phyloP scores from a whole-genome alignment of 1,140 invertebrate genomes.

The Penaeus japonicus region DNA sequence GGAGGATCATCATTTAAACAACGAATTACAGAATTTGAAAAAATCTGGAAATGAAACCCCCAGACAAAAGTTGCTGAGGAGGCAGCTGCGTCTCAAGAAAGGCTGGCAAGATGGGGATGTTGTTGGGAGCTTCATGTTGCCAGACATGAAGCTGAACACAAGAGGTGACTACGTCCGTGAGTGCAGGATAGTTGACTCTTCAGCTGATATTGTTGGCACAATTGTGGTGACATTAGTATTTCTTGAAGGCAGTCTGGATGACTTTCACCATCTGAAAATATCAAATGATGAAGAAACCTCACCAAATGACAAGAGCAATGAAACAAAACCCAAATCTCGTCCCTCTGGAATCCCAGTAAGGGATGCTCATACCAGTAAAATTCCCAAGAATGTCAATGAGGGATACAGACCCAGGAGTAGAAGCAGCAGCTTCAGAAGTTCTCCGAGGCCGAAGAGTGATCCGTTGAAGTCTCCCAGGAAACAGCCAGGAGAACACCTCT shows the following conservation, averaged over 20 bases:
- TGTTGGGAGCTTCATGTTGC: conserved; percentile 30
- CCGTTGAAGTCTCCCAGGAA: conserved; percentile 32
- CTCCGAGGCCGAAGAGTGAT: conserved; percentile 31
- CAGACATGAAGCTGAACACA: conserved; percentile 38
- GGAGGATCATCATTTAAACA: not conserved
- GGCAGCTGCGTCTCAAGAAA: conserved; percentile 38
- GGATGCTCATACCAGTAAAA: conserved; percentile 14
- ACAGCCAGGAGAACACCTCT: not conserved
- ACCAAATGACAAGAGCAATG: not conserved
- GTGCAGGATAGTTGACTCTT: conserved; percentile 38
- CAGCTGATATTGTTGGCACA: conserved; percentile 36
- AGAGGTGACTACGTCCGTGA: conserved; percentile 43
- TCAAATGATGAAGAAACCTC: conserved; percentile 12
- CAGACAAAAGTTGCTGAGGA: conserved; percentile 23
- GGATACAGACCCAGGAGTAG: conserved; percentile 25
- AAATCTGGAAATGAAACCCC: conserved; percentile 19
- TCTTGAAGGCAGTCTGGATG: conserved; percentile 23
- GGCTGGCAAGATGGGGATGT: conserved; percentile 50
- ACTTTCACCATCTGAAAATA: conserved; percentile 35
- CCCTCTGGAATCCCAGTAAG: conserved; percentile 24
- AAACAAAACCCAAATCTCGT: not conserved
- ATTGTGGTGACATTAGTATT: conserved; percentile 43
- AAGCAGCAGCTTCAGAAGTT: conserved; percentile 37
- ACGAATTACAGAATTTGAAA: conserved; percentile 6
- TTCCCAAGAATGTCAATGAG: not conserved